phyloP scores from a whole-genome alignment of 2,888 invertebrate species.

The Antheraea assamensis region DNA sequence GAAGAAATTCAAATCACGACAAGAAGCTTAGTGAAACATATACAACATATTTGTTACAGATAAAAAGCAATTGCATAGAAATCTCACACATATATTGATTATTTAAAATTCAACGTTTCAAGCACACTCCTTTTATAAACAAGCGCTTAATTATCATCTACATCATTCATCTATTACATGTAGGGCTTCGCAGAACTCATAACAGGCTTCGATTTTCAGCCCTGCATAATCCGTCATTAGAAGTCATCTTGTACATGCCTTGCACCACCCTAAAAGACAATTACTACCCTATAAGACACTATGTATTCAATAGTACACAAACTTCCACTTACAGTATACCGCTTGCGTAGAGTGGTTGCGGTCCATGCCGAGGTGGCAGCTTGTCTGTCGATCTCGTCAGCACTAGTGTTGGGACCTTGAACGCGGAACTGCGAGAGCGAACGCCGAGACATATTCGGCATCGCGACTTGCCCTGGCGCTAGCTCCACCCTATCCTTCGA shows the following conservation, averaged over 20 bases:
- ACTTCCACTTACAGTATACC: constrained; percentile 57
- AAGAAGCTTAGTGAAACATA: too few relatives aligned
- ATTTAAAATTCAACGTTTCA: too few relatives aligned
- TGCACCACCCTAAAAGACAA: neutral
- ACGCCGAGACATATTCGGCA: constrained; percentile 94
- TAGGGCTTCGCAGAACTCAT: neutral
- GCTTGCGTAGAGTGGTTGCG: constrained; percentile 49
- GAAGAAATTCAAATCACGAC: too few relatives aligned
- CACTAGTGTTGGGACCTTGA: constrained; percentile 70
- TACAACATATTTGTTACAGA: too few relatives aligned
- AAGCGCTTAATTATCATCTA: too few relatives aligned
- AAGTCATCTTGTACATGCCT: neutral
- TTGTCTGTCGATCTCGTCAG: constrained; percentile 61
- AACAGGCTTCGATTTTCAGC: neutral
- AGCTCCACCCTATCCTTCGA: constrained; percentile 92
- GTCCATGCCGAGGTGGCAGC: constrained; percentile 50
- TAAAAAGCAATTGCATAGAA: too few relatives aligned
- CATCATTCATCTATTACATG: neutral
- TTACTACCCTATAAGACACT: neutral
- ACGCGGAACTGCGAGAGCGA: constrained; percentile 83
- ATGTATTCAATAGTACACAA: neutral
- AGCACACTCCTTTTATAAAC: too few relatives aligned
- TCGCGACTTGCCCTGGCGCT: constrained; percentile 89
- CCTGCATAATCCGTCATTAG: neutral
- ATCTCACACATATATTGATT: too few relatives aligned